Conservation (phyloP, 1,140 invertebrate species). For the Cydia splendana region DNA sequence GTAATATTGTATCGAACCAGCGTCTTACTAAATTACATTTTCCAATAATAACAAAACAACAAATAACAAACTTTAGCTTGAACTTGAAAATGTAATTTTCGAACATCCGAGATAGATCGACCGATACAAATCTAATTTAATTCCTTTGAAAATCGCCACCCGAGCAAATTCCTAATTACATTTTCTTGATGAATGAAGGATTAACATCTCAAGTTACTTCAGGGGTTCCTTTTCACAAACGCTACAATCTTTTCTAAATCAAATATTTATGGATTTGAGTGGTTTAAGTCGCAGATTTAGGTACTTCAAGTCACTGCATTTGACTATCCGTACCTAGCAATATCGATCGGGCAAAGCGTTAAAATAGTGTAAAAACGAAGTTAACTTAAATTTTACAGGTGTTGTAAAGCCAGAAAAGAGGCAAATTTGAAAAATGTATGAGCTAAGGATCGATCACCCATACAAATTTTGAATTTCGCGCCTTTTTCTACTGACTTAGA, state of each 20-base stretch:
- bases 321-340: too few species aligned
- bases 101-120: not conserved
- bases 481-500: too few species aligned
- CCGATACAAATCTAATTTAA: constrained; percentile 14
- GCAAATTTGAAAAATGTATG: too few species aligned
- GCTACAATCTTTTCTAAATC: not conserved
- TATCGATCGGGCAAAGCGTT: too few species aligned
- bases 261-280: not conserved
- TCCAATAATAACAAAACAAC: too few species aligned
- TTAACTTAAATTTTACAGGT: too few species aligned
- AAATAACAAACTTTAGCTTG: constrained; percentile 9
- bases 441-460: too few species aligned
- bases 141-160: not conserved
- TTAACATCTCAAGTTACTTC: constrained; percentile 3
- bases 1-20: not conserved
- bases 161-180: not conserved
- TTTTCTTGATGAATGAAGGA: constrained; percentile 22
- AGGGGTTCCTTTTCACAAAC: not conserved
- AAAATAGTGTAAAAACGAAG: too few species aligned
- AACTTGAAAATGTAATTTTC: constrained; percentile 11
- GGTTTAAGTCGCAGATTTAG: not conserved
- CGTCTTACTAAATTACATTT: not conserved
- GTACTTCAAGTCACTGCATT: too few species aligned
- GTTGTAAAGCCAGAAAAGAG: too few species aligned
- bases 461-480: too few species aligned